Evolutionary conservation across 2,113 vertebrate genomes (phyloP), one percentile per base, ranked within the genome.

Genomic region (Daphoenositta chrysoptera): DNA sequence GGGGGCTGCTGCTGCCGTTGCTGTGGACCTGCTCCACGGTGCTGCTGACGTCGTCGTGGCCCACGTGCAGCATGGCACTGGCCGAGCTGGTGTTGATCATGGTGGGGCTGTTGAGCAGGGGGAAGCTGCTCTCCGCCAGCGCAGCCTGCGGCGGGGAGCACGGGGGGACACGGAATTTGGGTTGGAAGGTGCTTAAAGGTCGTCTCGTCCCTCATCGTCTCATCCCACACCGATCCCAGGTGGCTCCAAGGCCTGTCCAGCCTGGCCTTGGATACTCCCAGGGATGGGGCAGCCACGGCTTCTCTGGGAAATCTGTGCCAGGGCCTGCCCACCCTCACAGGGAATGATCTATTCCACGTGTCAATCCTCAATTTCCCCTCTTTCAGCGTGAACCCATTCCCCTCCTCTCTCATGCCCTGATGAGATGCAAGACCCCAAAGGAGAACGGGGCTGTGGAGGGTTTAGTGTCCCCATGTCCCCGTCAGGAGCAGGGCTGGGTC

Each of bases 1-100:
- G 99, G 2, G 99, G 99, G 98, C 99, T 99, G 98, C 98, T 99
- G 98, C 99, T 99, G 93, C 99, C 99, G 5, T 99, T 99, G 97
- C 99, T 99, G 98, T 99, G 98, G 96, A 99, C 98, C 86, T 99
- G 99, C 97, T 99, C 99, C 97, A 99, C 98, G 2, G 99, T 99
- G 97, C 99, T 99, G 96, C 99, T 99, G 96, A 99, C 98, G 15
- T 99, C 99, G 48, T 99, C 99, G 28, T 99, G 99, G 96, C 99
- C 98, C 97, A 99, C 98, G 70, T 99, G 99, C 97, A 99, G 98
- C 98, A 99, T 99, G 98, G 98, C 99, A 68, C 99, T 98, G 96
- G 98, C 97, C 0, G 99, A 99, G 94, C 99, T 98, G 9, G 99
- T 98, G 97, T 97, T 99, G 97, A 99, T 97, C 98, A 99, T 97